Evolutionary conservation across 2,113 vertebrate species (phyloP), one percentile per base, ranked within the genome.

Genomic region (Porphyrio hochstetteri): DNA sequence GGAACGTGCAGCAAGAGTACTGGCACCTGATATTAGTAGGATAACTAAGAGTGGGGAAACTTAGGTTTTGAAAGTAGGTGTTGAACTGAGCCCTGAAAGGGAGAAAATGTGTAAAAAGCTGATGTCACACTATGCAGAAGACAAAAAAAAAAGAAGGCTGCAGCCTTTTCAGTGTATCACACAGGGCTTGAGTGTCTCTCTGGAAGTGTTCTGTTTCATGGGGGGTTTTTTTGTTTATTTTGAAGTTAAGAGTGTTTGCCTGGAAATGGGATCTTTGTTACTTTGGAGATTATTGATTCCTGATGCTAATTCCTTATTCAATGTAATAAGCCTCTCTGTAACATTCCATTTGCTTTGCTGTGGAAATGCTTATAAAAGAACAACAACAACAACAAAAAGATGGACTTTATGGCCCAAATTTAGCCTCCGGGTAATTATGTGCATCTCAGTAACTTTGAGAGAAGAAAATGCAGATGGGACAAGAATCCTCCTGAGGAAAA

Each of bases 241-340:
- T 83, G 80, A 89, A 94, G 80, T 88, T 82, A 92, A 90, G 86
- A 46, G 35, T 60, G 55, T 94, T 96, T 94, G 77, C 57, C 40
- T 91, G 80, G 72, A 95, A 95, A 96, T 75, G 72, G 93, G 83
- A 91, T 85, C 90, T 95, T 91, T 96, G 67, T 91, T 82, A 63
- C 91, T 93, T 96, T 64, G 72, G 88, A 95, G 96, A 92, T 93
- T 93, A 92, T 95, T 83, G 90, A 81, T 92, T 86, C 90, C 88
- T 9, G 21, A 90, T 95, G 90, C 93, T 96, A 88, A 95, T 94
- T 94, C 95, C 80, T 61, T 64, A 61, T 78, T 95, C 55, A 50
- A 86, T 69, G 76, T 68, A 91, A 61, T 92, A 95, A 96, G 57
- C 93, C 64, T 96, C 91, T 95, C 95, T 93, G 72, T 71, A 72